Base-by-base conservation (phyloP, 2,888 invertebrate genomes). In the Schizaphis graminum region DNA sequence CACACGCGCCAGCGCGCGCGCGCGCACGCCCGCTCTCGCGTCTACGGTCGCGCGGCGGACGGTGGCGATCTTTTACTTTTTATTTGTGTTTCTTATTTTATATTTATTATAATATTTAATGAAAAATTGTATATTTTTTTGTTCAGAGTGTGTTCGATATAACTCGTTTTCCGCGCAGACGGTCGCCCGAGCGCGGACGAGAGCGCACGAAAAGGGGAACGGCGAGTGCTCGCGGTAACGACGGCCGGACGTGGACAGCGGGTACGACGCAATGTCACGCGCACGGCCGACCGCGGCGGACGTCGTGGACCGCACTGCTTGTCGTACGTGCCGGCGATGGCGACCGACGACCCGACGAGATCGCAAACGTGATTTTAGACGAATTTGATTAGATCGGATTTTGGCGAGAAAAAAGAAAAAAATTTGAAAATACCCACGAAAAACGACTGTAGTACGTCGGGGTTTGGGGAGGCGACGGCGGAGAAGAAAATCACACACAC, bases 41-140 rank as follows among this genome's bases (percentile, higher is more conserved):
- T 77, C 35, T 77, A 77, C 77, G 35, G 77, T 77, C 77, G 35
- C 77, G 44, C 86, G 86, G 86, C 28, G 86, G 86, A 86, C 86
- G 86, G 35, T 85, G 44, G 85, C 86, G 86, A 86, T 86, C 16
- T 86, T 49, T 47, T 86, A 28, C 16, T 44, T 77, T 77, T 77
- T 3, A 77, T 77, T 77, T 21, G 35, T 35, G 21, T 77, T 77
- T 35, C n/a, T 35, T 16, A 16, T 53, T 53, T 53, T 1, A 53
- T 53, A 1, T 53, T 53, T 53, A 53, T 53, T 53, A 13, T 13
- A 13, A 53, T 53, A 3, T 11, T 11, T 1, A 13, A 44, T 77
- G n/a, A n/a, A n/a, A n/a, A n/a, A n/a, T n/a, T 77, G 7, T 2
- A 16, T n/a, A 10, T 16, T 67, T 61, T 13, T n/a, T 77, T 77